Conservation (phyloP, 2,113 vertebrate species). For the Trogon melanurus region DNA sequence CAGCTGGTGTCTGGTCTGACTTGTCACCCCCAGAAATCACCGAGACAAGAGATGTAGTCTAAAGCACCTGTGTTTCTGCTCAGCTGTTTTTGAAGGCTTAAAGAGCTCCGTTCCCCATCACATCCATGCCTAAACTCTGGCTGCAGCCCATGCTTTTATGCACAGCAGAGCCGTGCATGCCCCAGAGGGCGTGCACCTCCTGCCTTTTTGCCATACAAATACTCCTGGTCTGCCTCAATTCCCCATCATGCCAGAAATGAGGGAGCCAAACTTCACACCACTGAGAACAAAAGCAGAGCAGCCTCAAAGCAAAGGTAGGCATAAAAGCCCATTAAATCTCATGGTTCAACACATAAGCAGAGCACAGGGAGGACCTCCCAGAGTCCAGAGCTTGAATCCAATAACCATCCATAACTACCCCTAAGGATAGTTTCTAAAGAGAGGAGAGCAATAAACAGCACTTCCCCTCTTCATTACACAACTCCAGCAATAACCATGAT, state of each 20-base stretch:
- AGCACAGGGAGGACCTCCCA: background rate
- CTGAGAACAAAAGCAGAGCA: background rate
- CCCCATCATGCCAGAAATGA: background rate
- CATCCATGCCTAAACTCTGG: background rate
- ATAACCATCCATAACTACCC: conserved; percentile 66
- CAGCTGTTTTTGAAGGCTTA: background rate
- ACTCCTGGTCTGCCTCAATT: background rate
- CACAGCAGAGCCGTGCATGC: accelerated
- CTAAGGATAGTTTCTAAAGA: conserved; percentile 57
- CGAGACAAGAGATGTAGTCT: background rate
- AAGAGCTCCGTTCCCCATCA: background rate
- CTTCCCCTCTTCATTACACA: conserved; percentile 71
- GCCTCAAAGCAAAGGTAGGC: background rate
- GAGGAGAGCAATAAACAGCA: conserved; percentile 59
- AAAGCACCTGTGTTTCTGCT: background rate
- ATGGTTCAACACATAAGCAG: background rate
- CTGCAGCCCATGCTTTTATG: background rate
- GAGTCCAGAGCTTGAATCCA: conserved; percentile 18
- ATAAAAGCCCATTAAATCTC: conserved; percentile 32
- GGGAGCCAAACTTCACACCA: background rate
- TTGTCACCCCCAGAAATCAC: background rate
- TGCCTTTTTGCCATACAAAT: background rate
- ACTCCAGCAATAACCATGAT: conserved; percentile 68
- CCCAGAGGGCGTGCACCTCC: accelerated
- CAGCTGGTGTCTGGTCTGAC: background rate